phyloP scores from a whole-genome alignment of 2,113 vertebrate species.

The Thamnaconus septentrionalis region DNA sequence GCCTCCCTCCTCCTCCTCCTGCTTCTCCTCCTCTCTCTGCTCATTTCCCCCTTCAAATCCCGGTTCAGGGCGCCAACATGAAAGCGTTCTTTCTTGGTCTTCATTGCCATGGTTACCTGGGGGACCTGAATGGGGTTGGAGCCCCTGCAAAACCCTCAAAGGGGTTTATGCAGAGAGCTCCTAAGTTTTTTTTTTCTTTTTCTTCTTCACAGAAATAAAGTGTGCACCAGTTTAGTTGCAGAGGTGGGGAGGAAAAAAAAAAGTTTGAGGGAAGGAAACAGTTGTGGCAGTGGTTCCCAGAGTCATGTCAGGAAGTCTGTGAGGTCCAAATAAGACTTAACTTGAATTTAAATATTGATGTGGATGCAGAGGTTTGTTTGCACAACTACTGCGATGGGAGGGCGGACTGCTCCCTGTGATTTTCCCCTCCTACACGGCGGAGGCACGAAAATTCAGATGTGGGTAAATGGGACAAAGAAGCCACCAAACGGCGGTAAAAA shows the following conservation, averaged over 20 bases:
- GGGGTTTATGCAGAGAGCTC: conserved; percentile 46
- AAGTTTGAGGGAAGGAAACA: conserved; percentile 33
- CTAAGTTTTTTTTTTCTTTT: conserved; percentile 25
- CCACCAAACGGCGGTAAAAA: conserved; percentile 10
- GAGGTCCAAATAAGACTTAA: conserved; percentile 21
- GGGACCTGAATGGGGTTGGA: conserved; percentile 71
- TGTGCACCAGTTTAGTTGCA: conserved; percentile 26
- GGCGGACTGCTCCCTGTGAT: conserved; percentile 4
- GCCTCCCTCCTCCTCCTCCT: conserved; percentile 31
- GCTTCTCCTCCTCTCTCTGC: conserved; percentile 39
- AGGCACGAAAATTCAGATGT: conserved; percentile 21
- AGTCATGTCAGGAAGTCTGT: conserved; percentile 31
- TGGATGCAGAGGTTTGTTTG: conserved; percentile 12
- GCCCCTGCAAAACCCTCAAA: conserved; percentile 61
- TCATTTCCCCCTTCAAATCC: conserved; percentile 74
- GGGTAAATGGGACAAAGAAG: conserved; percentile 28
- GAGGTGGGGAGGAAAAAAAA: background rate
- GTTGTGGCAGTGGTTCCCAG: conserved; percentile 27
- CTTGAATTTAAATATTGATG: conserved; percentile 21
- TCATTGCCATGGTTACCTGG: conserved; percentile 79
- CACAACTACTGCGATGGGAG: conserved; percentile 9
- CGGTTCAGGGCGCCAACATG: conserved; percentile 74
- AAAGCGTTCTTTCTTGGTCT: conserved; percentile 81
- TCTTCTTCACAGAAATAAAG: conserved; percentile 28
- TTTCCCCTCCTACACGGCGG: conserved; percentile 22